Evolutionary conservation across 2,888 invertebrate genomes (phyloP).

Genomic region (Phaonia tiefii): DNA sequence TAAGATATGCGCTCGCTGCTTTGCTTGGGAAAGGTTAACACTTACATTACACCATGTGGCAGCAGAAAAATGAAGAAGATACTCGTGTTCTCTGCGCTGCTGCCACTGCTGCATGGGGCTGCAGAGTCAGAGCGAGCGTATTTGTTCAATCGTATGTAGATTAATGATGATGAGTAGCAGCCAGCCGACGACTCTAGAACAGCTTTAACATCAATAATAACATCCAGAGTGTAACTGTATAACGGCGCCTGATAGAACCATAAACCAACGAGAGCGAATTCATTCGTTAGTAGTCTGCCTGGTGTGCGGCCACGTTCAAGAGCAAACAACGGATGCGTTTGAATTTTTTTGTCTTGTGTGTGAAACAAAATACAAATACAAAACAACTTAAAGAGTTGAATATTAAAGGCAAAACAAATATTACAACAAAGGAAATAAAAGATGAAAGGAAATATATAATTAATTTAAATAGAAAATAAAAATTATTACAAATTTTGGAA

Average conservation of each 20-base stretch:
- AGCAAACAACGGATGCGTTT: constrained; percentile 60
- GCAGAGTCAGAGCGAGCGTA: neutral
- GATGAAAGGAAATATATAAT: constrained; percentile 65
- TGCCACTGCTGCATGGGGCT: neutral
- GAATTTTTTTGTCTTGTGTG: too few species aligned
- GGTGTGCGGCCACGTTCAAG: constrained; percentile 64
- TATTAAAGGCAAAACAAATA: constrained; percentile 29
- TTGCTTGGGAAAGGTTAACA: too few species aligned
- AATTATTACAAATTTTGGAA: neutral
- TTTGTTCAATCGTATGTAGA: constrained; percentile 37
- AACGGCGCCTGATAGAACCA: constrained; percentile 58
- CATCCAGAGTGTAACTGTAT: constrained; percentile 21
- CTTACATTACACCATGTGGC: neutral
- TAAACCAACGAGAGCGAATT: constrained; percentile 64
- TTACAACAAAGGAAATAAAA: constrained; percentile 48
- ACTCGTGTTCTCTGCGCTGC: neutral
- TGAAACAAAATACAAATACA: constrained; percentile 34
- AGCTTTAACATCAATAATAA: constrained; percentile 24
- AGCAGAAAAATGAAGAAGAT: constrained; percentile 35
- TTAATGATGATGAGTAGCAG: constrained; percentile 17
- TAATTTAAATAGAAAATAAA: constrained; percentile 36
- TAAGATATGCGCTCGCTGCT: too few species aligned
- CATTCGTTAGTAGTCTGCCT: constrained; percentile 67
- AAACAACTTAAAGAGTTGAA: constrained; percentile 19
- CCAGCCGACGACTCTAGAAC: constrained; percentile 22